phyloP scores from a whole-genome alignment of 2,797 vertebrate genomes.

The Podargus strigoides region DNA sequence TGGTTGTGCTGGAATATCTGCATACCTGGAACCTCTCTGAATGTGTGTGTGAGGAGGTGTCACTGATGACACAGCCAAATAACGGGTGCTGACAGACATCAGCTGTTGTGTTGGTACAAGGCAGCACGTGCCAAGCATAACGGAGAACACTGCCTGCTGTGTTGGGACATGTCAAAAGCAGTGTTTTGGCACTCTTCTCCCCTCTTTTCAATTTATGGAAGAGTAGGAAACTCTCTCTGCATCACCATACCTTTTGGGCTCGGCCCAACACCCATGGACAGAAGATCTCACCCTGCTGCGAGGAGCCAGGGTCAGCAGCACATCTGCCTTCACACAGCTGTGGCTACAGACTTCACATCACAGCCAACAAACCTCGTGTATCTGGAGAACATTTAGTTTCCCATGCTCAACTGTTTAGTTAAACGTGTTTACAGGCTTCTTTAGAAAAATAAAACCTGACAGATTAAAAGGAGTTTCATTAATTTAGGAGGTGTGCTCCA shows the following conservation, averaged over 20 bases:
- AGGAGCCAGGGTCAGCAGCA: background rate
- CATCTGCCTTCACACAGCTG: background rate
- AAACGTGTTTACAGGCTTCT: background rate
- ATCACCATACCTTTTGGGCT: background rate
- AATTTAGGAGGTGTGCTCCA: background rate
- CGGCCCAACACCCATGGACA: background rate
- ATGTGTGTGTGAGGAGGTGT: background rate
- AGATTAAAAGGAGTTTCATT: background rate
- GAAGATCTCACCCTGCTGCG: background rate
- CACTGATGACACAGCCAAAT: background rate
- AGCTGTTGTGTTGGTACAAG: background rate
- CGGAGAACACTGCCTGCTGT: accelerated
- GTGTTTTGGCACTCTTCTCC: background rate
- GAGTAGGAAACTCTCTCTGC: background rate
- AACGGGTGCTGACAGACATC: background rate
- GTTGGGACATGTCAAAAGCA: background rate
- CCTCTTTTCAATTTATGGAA: background rate
- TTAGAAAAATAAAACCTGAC: background rate
- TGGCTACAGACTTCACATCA: background rate
- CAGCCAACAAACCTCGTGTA: background rate
- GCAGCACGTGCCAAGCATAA: accelerated
- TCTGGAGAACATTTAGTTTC: background rate
- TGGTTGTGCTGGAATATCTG: background rate
- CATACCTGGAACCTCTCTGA: background rate
- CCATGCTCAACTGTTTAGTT: background rate